These are phyloP conservation scores for Manis crassicaudata DNA, from an alignment of 2,797 vertebrate genomes.

Conservation along the genomic window DNA sequence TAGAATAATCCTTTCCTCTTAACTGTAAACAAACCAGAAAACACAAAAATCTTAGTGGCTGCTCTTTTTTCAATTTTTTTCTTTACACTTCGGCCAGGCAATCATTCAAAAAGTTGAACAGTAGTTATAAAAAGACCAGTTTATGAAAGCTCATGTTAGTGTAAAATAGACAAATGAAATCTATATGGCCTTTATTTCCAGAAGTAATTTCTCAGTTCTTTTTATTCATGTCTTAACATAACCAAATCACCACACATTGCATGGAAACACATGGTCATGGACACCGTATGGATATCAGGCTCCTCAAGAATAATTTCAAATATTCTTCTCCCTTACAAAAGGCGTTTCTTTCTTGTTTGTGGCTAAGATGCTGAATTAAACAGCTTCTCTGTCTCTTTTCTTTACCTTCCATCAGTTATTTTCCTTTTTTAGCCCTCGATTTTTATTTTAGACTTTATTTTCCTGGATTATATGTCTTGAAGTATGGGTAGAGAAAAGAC, in stretches of 20 bases:
- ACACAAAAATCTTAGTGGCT: not conserved
- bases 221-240: slow-evolving; percentile 20
- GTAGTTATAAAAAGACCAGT: slow-evolving; percentile 39
- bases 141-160: slow-evolving; percentile 10
- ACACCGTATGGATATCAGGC: not conserved
- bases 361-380: not conserved
- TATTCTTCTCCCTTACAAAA: slow-evolving; percentile 2
- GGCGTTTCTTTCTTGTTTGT: not conserved
- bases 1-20: slow-evolving; percentile 42
- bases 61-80: slow-evolving; percentile 55
- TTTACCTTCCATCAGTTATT: not conserved
- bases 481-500: not conserved
- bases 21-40: slow-evolving; percentile 58
- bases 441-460: not conserved
- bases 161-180: slow-evolving; percentile 59
- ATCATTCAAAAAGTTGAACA: slow-evolving; percentile 12
- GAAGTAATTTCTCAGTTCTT: not conserved
- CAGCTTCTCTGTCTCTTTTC: not conserved
- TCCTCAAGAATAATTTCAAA: not conserved
- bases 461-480: not conserved
- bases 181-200: slow-evolving; percentile 49
- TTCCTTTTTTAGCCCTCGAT: not conserved
- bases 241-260: not conserved
- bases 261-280: not conserved
- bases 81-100: slow-evolving; percentile 60